Base-by-base conservation (phyloP, 2,888 invertebrate genomes). In the Sturmia bella region DNA sequence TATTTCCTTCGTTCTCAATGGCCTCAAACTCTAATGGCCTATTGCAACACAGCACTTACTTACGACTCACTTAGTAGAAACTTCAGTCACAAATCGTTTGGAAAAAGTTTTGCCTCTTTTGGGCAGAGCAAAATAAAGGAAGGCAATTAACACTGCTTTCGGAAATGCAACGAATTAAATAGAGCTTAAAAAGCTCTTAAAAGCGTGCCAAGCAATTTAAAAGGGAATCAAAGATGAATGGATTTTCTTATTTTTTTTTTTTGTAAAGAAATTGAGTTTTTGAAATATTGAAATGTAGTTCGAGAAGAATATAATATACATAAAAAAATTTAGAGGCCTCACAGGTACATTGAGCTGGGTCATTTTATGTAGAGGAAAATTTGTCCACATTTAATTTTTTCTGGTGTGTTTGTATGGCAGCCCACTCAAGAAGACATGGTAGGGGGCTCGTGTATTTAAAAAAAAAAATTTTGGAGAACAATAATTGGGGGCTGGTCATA, bases 161-260 rank as follows among this genome's bases (percentile, higher is more conserved):
- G 41, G 41, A 24, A 32, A 48, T 48, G 15, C 54, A 69, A 54
- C 63, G 69, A 56, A 77, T 63, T 77, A 63, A 77, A 77, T 63
- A 70, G 69, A 70, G 76, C 76, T 77, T 69, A 64, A 63, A 56
- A 13, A 32, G n/a, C 17, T 45, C 43, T 61, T 41, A 48, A 57
- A 3, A 75, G 41, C 50, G 41, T 50, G 43, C 19, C 13, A 56
- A n/a, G 32, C 9, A 15, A 24, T 54, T 54, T 54, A 2, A 5
- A n/a, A 27, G 6, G 13, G 56, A 17, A 17, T 56, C 19, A 2
- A 17, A 12, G 24, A 1, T n/a, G 15, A 45, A 45, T 27, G n/a
- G 0, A 19, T 11, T 56, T 17, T 32, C 32, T 17, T 37, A 11
- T 37, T 59, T 39, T 59, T 39, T 2, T n/a, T 13, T 6, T n/a